Base-by-base conservation (phyloP, 2,797 vertebrate genomes). In the Melanitta fusca region DNA sequence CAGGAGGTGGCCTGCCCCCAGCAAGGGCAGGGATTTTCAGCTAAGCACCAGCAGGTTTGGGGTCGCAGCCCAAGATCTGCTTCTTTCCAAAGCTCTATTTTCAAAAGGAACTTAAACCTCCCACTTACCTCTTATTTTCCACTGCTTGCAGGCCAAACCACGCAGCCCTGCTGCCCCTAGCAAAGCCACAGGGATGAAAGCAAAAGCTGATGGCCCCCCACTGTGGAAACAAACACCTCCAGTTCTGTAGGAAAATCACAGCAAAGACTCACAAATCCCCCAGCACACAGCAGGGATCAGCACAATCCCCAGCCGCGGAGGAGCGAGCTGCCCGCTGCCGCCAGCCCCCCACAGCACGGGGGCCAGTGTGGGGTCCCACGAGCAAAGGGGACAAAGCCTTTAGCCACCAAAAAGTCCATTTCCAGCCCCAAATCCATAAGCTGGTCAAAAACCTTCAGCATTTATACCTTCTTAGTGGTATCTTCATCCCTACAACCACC, bases 271-370 rank as follows among this genome's bases (percentile, higher is more conserved):
- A 43, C 70, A 95, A 95, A 88, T 88, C 93, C 83, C 62, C n/a
- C 2, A 0, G 62, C 36, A 4, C 65, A 2, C 75, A 84, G 78
- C 75, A 32, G 13, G 43, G 80, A 88, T 93, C 77, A 88, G 4
- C 0, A 0, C 91, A 95, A 95, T 86, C 85, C 77, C 60, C 1
- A 0, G 49, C 28, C 30, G 2, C 3, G 11, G 12, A 89, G 38
- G 58, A 89, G 25, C 0, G 0, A 93, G 79, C 28, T 19, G 51
- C 70, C 2, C 1, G 54, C 6, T 16, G 54, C 88, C 66, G 27
- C 57, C 13, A 18, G 30, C 18, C 13, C 78, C 6, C 7, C 0
- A 0, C 60, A 83, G 41, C 14, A 11, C 0, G 0, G n/a, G 19
- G 28, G 41, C 28, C 62, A 64, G 68, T 19, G 5, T 10, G 12